These are phyloP conservation scores for Temnothorax longispinosus DNA, from an alignment of 1,140 invertebrate species.

Conservation along the genomic window DNA sequence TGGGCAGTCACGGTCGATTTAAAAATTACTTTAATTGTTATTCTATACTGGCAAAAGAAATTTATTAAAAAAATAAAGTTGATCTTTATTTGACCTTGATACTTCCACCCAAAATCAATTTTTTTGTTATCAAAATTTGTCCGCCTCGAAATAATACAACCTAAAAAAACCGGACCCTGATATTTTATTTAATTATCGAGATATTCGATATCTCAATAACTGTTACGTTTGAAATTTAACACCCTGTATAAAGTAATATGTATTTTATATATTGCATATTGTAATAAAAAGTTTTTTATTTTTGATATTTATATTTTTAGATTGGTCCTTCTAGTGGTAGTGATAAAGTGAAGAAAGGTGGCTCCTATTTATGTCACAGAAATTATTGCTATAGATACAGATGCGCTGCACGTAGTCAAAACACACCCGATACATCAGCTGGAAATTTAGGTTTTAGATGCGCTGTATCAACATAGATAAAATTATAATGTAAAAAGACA, in stretches of 20 bases:
- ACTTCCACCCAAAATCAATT: no score
- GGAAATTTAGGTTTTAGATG: slow-evolving; percentile 98
- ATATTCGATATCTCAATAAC: no score
- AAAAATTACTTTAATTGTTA: no score
- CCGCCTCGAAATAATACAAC: no score
- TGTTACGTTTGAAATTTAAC: no score
- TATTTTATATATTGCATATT: neutral
- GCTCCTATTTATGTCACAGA: slow-evolving; percentile 97
- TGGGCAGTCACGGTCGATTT: no score
- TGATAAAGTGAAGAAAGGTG: slow-evolving; percentile 98
- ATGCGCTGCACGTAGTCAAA: slow-evolving; percentile 97
- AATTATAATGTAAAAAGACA: neutral
- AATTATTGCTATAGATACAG: slow-evolving; percentile 97
- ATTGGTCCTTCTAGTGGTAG: slow-evolving; percentile 87
- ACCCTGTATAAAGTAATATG: neutral
- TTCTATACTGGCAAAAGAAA: no score
- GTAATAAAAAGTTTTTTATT: slow-evolving; percentile 8
- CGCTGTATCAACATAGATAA: slow-evolving; percentile 85
- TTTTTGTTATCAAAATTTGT: no score
- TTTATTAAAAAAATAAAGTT: no score
- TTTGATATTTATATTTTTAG: slow-evolving; percentile 85
- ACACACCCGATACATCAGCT: slow-evolving; percentile 96
- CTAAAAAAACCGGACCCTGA: no score
- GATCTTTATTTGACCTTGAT: no score
- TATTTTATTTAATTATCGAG: no score